Conservation (phyloP, 1,140 invertebrate species). For the Lordiphosa collinella region DNA sequence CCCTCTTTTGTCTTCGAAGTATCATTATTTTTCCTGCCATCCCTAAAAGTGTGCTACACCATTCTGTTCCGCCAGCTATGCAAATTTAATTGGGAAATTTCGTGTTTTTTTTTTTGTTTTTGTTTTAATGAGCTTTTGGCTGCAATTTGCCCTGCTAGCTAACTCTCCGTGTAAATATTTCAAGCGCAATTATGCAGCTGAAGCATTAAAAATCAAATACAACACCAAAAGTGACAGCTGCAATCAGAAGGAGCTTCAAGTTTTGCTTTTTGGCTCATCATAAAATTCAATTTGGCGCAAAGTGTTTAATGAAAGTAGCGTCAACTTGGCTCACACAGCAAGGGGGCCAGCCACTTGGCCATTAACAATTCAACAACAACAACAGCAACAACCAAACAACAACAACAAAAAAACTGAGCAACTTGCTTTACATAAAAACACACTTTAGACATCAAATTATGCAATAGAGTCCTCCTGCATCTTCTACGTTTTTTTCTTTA, state of each 20-base stretch:
- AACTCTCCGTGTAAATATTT: constrained; percentile 57
- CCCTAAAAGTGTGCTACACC: constrained; percentile 11
- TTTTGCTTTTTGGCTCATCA: constrained; percentile 43
- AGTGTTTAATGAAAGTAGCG: constrained; percentile 78
- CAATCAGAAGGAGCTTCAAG: constrained; percentile 40
- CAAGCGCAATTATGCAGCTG: constrained; percentile 71
- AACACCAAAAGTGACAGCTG: constrained; percentile 68
- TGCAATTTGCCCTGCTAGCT: background rate
- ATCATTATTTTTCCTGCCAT: background rate
- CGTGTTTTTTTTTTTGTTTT: background rate
- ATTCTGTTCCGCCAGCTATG: constrained; percentile 20
- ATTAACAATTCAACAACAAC: constrained; percentile 60
- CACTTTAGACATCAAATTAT: constrained; percentile 68
- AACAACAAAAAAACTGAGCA: constrained; percentile 21
- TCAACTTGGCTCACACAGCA: constrained; percentile 30
- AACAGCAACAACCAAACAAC: constrained; percentile 27
- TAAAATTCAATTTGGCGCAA: constrained; percentile 79
- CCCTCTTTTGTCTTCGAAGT: no score
- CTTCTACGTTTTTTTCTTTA: background rate
- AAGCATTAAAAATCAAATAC: constrained; percentile 73
- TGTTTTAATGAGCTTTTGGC: constrained; percentile 32
- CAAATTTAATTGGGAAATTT: constrained; percentile 52
- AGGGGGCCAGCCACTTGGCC: constrained; percentile 18
- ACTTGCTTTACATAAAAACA: constrained; percentile 76
- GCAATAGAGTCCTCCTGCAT: constrained; percentile 40